Evolutionary conservation across 2,797 vertebrate genomes (phyloP).

Genomic region (Eremophila alpestris): DNA sequence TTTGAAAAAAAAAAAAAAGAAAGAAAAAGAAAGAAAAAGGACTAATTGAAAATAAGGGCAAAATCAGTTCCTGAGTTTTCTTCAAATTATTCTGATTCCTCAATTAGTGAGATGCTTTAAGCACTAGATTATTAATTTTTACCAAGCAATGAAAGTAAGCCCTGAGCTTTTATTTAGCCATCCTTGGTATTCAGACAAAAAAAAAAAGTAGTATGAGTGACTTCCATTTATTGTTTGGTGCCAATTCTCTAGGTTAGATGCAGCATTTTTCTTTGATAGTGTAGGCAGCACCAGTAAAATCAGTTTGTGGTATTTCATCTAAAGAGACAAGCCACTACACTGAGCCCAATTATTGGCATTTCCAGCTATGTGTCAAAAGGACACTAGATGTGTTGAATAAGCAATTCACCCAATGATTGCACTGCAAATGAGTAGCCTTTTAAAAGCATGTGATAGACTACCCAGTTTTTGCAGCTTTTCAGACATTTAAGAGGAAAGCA

Average conservation of each 20-base stretch:
- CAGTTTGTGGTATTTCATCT: neutral
- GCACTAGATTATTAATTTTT: neutral
- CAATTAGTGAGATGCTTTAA: neutral
- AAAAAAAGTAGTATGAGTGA: neutral
- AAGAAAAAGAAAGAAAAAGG: neutral
- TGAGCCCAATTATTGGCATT: neutral
- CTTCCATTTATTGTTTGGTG: neutral
- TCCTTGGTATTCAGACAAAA: neutral
- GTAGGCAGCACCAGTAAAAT: neutral
- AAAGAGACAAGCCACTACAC: neutral
- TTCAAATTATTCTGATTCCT: neutral
- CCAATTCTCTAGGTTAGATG: neutral
- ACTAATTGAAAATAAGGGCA: neutral
- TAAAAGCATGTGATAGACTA: neutral
- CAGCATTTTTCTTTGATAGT: neutral
- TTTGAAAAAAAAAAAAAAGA: neutral
- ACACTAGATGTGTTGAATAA: constrained; percentile 1
- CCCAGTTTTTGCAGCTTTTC: neutral
- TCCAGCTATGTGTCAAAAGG: neutral
- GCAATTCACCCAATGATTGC: neutral
- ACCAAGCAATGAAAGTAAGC: neutral
- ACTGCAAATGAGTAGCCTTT: neutral
- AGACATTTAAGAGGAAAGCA: neutral
- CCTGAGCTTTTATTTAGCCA: neutral
- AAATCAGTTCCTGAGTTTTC: neutral